A percentile compares a stretch with the other conserved stretches of the same genome.
These are phyloP conservation scores for Choloepus didactylus DNA, from an alignment of 2,797 vertebrate genomes.

Conservation along the genomic window DNA sequence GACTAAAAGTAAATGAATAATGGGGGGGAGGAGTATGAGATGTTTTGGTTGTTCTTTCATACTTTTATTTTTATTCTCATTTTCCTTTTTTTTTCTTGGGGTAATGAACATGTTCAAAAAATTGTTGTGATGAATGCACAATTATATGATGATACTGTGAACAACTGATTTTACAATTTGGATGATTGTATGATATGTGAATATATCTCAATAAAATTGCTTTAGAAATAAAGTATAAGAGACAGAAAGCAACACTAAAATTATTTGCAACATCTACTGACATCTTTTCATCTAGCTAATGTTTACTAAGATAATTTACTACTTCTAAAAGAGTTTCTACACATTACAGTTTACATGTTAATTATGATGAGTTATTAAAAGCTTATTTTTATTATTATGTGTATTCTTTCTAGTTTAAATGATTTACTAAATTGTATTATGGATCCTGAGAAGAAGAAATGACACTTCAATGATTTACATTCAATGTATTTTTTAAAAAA, in stretches of 20 bases:
- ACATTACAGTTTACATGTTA: constrained; percentile 50
- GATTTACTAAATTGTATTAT: constrained; percentile 20
- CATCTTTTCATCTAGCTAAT: not conserved
- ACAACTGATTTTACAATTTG: too few species aligned
- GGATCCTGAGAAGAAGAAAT: not conserved
- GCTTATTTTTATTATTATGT: constrained; percentile 14
- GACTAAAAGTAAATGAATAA: too few species aligned
- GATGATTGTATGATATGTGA: too few species aligned
- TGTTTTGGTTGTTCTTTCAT: too few species aligned
- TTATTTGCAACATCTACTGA: constrained; percentile 6
- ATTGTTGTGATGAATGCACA: too few species aligned
- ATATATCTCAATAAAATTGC: too few species aligned
- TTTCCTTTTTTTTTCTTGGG: too few species aligned
- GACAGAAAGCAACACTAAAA: not conserved
- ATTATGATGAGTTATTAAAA: constrained; percentile 64
- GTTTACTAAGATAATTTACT: constrained; percentile 59
- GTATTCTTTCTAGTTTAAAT: constrained; percentile 13
- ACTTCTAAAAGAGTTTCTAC: constrained; percentile 18
- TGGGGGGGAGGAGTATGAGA: too few species aligned
- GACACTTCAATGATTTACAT: constrained; percentile 6
- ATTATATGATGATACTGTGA: too few species aligned
- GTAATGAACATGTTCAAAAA: too few species aligned
- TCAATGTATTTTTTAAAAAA: not conserved
- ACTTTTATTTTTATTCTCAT: too few species aligned
- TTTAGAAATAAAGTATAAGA: not conserved